phyloP scores from a whole-genome alignment of 1,140 invertebrate species.

The Chionoecetes opilio region DNA sequence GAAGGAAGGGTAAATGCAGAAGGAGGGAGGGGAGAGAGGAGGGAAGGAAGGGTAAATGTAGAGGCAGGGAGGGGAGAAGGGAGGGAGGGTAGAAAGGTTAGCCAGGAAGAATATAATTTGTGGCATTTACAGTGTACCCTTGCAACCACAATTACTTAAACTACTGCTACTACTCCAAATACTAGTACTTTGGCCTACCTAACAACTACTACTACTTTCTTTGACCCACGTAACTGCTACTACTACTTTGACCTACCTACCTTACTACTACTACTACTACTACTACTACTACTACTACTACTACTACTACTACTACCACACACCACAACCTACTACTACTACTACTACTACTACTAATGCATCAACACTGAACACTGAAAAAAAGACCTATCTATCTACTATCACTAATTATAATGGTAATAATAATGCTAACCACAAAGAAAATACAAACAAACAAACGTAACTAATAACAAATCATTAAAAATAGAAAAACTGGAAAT shows the following conservation, averaged over 20 bases:
- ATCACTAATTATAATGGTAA: too few species aligned
- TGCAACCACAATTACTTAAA: not conserved
- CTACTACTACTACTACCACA: not conserved
- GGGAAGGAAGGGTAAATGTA: not conserved
- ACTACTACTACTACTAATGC: too few species aligned
- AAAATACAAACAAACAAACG: too few species aligned
- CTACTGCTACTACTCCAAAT: conserved; percentile 6
- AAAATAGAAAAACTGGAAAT: too few species aligned
- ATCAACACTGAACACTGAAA: too few species aligned
- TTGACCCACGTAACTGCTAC: too few species aligned
- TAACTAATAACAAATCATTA: too few species aligned
- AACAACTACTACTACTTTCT: not conserved
- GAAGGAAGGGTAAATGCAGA: not conserved
- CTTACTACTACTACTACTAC: conserved; percentile 29
- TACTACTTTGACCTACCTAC: too few species aligned
- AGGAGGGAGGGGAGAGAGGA: not conserved
- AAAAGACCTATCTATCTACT: too few species aligned
- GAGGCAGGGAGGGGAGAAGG: not conserved
- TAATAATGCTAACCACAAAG: too few species aligned
- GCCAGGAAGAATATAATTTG: not conserved
- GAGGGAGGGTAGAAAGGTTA: too few species aligned
- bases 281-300: conserved; percentile 30
- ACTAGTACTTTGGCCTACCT: not conserved
- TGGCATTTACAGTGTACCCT: too few species aligned
- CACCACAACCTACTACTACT: not conserved